Evolutionary conservation across 2,797 vertebrate species (phyloP).

Genomic region (Clarias pachynema): DNA sequence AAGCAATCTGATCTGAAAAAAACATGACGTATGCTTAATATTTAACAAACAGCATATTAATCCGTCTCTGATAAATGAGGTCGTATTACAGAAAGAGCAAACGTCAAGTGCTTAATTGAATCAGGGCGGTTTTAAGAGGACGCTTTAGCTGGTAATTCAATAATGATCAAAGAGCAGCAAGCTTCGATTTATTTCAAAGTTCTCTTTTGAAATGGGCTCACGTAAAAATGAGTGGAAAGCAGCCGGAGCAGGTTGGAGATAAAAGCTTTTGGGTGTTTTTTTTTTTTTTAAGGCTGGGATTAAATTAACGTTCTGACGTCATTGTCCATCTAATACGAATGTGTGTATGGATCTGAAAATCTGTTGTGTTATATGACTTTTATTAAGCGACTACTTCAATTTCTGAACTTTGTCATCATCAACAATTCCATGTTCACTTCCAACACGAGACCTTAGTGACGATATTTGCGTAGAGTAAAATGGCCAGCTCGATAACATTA

Average conservation of each 20-base stretch:
- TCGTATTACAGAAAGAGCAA: conserved; percentile 42
- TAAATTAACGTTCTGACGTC: not conserved
- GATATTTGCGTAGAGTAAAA: not conserved
- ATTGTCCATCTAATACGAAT: not conserved
- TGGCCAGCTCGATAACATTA: not conserved
- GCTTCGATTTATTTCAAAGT: conserved; percentile 67
- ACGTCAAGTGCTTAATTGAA: conserved; percentile 42
- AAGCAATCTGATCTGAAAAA: not conserved
- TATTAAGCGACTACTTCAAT: not conserved
- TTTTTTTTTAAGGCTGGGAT: not conserved
- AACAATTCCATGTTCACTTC: not conserved
- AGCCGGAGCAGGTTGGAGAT: not conserved
- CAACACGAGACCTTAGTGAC: not conserved
- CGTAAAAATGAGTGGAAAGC: no score
- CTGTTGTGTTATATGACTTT: not conserved
- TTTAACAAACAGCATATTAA: conserved; percentile 28
- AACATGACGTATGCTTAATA: not conserved
- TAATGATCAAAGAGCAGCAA: conserved; percentile 26
- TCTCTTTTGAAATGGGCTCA: not conserved
- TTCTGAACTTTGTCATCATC: not conserved
- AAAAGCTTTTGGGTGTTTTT: not conserved
- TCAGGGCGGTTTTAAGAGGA: conserved; percentile 40
- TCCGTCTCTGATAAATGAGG: conserved; percentile 29
- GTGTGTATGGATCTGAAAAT: not conserved
- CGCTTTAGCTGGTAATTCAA: conserved; percentile 25